phyloP scores from a whole-genome alignment of 2,888 invertebrate genomes.

The Pollenia angustigena region DNA sequence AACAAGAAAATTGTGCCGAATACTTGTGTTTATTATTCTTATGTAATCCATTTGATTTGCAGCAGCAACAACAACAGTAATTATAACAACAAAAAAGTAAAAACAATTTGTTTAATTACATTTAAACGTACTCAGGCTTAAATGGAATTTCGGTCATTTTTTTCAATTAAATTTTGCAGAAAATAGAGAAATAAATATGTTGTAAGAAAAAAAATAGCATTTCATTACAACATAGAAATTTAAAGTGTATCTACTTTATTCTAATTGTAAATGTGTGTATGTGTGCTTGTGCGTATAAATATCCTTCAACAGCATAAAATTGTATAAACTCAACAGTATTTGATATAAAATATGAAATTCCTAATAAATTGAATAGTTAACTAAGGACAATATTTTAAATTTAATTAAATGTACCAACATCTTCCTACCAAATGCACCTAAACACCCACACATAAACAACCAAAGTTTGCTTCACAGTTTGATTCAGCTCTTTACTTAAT shows the following conservation, averaged over 20 bases:
- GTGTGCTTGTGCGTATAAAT: background rate
- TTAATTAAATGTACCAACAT: constrained; percentile 68
- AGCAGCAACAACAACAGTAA: constrained; percentile 17
- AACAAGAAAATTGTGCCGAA: constrained; percentile 23
- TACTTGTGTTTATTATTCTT: constrained; percentile 27
- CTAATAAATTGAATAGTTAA: constrained; percentile 72
- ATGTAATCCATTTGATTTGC: constrained; percentile 51
- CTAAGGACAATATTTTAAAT: constrained; percentile 72
- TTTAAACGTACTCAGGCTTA: constrained; percentile 24
- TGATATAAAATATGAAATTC: constrained; percentile 62
- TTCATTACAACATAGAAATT: constrained; percentile 48
- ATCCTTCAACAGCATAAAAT: background rate
- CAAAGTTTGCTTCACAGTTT: background rate
- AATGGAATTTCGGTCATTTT: constrained; percentile 35
- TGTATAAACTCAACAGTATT: constrained; percentile 38
- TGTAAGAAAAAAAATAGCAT: constrained; percentile 3
- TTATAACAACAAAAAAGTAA: constrained; percentile 9
- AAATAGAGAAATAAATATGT: background rate
- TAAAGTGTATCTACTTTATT: constrained; percentile 17
- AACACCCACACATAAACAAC: constrained; percentile 21
- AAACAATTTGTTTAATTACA: constrained; percentile 68
- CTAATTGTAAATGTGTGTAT: background rate
- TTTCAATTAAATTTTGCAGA: constrained; percentile 27
- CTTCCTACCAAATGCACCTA: constrained; percentile 28
- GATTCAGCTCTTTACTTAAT: constrained; percentile 14